phyloP scores from a whole-genome alignment of 2,888 invertebrate species.

The Phorcus lineatus region DNA sequence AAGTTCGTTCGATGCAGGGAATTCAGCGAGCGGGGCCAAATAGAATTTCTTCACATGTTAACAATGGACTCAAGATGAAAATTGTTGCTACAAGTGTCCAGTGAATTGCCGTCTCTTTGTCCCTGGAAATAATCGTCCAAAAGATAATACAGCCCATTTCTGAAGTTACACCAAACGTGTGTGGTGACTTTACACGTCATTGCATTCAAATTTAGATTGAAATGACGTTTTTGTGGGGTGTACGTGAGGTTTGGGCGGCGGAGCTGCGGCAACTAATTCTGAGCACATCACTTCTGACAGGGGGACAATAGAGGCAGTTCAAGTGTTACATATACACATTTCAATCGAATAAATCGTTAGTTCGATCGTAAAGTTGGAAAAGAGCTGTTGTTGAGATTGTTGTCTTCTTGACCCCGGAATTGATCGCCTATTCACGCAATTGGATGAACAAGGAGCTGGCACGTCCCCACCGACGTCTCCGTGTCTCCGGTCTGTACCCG shows the following conservation, averaged over 20 bases:
- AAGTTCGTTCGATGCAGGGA: conserved; percentile 19
- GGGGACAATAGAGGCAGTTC: background rate
- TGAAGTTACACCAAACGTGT: conserved; percentile 12
- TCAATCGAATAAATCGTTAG: conserved; percentile 6
- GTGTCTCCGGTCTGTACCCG: too few species aligned
- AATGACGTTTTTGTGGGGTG: conserved; percentile 21
- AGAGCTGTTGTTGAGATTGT: background rate
- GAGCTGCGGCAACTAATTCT: background rate
- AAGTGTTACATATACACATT: conserved; percentile 23
- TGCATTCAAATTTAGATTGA: conserved; percentile 18
- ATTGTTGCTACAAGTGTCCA: conserved; percentile 20
- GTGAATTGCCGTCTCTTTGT: conserved; percentile 8
- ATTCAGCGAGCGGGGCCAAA: conserved; percentile 17
- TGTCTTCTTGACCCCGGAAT: conserved; percentile 16
- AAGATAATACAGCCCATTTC: conserved; percentile 20
- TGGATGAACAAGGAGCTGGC: too few species aligned
- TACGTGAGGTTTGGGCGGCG: background rate
- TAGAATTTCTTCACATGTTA: conserved; percentile 21
- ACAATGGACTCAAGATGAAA: conserved; percentile 22
- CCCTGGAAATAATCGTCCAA: conserved; percentile 14
- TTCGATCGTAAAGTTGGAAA: conserved; percentile 2
- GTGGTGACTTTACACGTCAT: conserved; percentile 15
- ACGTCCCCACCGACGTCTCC: too few species aligned
- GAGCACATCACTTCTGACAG: background rate
- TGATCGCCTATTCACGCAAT: background rate